These are phyloP conservation scores for Sialia sialis DNA, from an alignment of 2,113 vertebrate species.

Conservation along the genomic window DNA sequence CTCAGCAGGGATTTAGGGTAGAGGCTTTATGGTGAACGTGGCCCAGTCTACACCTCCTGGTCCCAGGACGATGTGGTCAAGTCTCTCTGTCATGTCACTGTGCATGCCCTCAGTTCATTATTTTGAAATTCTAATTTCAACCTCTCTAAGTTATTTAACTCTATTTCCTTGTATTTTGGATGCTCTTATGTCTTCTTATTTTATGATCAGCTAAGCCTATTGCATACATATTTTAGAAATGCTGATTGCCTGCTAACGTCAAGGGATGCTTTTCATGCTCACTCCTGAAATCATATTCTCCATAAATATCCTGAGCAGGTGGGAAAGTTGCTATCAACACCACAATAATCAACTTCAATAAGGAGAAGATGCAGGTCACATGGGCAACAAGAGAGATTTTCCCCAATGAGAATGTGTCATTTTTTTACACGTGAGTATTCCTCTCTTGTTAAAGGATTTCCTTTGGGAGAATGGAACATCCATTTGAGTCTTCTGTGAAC, in stretches of 20 bases:
- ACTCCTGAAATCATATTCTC: neutral
- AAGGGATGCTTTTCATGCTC: neutral
- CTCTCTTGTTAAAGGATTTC: neutral
- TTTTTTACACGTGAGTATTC: conserved; percentile 60
- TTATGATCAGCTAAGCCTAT: neutral
- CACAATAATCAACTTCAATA: conserved; percentile 58
- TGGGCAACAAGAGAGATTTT: neutral
- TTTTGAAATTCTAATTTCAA: neutral
- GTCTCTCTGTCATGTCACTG: neutral
- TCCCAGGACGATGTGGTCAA: too few relatives aligned
- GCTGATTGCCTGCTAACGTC: neutral
- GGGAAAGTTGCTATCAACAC: neutral
- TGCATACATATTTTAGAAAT: neutral
- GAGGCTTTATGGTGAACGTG: accelerated
- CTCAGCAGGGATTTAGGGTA: neutral
- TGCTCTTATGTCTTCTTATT: neutral
- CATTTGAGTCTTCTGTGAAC: neutral
- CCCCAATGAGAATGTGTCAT: neutral
- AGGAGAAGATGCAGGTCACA: conserved; percentile 33
- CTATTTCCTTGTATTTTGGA: neutral
- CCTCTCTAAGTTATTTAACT: neutral
- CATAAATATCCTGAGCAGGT: neutral
- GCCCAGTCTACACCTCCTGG: neutral
- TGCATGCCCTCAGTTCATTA: neutral
- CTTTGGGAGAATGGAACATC: neutral